Conservation (phyloP, 2,888 invertebrate genomes). For the Palloptera scutellata region DNA sequence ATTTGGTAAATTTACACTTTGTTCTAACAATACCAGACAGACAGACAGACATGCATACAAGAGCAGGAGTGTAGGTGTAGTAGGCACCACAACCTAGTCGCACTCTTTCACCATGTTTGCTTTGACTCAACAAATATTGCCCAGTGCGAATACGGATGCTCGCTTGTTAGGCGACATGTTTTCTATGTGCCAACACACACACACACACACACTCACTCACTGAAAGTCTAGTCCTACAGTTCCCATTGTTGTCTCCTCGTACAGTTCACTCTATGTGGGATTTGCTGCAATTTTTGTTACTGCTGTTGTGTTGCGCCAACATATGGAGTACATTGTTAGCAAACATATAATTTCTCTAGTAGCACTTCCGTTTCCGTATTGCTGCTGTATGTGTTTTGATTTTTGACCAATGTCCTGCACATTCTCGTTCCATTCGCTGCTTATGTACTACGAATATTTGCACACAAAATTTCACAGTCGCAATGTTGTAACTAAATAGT, state of each 20-base stretch:
- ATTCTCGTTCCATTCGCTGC: background rate
- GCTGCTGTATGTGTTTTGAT: slow-evolving; percentile 8
- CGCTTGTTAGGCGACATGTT: too few relatives aligned
- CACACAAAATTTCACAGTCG: background rate
- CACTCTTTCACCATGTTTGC: background rate
- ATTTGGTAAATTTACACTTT: slow-evolving; percentile 40
- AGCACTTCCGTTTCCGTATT: slow-evolving; percentile 30
- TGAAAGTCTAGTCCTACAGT: too few relatives aligned
- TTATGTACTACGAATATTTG: slow-evolving; percentile 1
- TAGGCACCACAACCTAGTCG: background rate
- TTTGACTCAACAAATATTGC: background rate
- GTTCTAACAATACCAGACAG: slow-evolving; percentile 10
- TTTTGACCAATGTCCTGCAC: background rate
- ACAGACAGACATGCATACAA: background rate
- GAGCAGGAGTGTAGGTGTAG: slow-evolving; percentile 2
- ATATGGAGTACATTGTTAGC: slow-evolving; percentile 13
- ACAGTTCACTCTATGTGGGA: too few relatives aligned
- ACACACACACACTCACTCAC: too few relatives aligned
- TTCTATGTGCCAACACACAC: too few relatives aligned
- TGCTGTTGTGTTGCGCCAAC: too few relatives aligned
- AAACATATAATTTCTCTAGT: slow-evolving; percentile 32
- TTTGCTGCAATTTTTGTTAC: too few relatives aligned
- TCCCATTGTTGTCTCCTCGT: too few relatives aligned
- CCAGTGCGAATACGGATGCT: background rate
- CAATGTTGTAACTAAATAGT: background rate